A percentile compares a stretch with the other conserved stretches of the same genome.
phyloP scores from a whole-genome alignment of 2,888 invertebrate genomes.

The Drosophila tripunctata region DNA sequence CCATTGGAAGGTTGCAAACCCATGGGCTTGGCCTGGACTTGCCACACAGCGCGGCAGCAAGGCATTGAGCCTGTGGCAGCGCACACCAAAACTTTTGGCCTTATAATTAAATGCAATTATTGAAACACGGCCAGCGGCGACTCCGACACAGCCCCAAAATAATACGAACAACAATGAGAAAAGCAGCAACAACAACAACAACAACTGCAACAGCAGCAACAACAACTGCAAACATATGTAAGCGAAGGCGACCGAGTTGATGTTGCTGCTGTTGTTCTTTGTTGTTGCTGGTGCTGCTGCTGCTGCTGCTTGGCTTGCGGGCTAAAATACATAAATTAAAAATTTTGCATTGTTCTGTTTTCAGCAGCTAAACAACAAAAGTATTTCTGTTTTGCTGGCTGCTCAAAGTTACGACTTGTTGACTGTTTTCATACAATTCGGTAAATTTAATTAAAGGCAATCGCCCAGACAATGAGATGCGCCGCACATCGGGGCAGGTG shows the following conservation, averaged over 20 bases:
- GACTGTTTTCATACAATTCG: constrained; percentile 80
- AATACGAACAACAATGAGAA: constrained; percentile 44
- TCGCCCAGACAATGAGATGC: constrained; percentile 76
- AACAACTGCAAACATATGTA: constrained; percentile 65
- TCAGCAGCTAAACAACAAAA: constrained; percentile 47
- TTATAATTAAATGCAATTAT: constrained; percentile 83
- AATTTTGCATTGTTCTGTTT: constrained; percentile 80
- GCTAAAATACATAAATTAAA: constrained; percentile 81
- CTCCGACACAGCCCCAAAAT: constrained; percentile 44
- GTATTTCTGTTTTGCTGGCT: constrained; percentile 47
- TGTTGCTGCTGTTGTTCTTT: constrained; percentile 32
- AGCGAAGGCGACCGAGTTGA: constrained; percentile 53
- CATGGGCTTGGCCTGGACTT: constrained; percentile 53
- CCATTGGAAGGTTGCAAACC: constrained; percentile 48
- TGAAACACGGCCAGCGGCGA: constrained; percentile 75
- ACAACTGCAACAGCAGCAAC: constrained; percentile 30
- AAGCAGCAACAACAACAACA: constrained; percentile 45
- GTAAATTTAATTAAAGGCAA: constrained; percentile 78
- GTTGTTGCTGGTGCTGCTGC: constrained; percentile 18
- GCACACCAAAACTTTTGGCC: constrained; percentile 53
- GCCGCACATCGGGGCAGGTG: constrained; percentile 58
- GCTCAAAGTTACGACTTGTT: constrained; percentile 76
- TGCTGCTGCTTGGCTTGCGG: constrained; percentile 62
- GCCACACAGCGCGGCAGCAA: no score
- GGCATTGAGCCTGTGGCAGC: constrained; percentile 37